A percentile compares a stretch with the other conserved stretches of the same genome.
Evolutionary conservation across 1,140 invertebrate species (phyloP).

Genomic region (Ceratosolen fusciceps): DNA sequence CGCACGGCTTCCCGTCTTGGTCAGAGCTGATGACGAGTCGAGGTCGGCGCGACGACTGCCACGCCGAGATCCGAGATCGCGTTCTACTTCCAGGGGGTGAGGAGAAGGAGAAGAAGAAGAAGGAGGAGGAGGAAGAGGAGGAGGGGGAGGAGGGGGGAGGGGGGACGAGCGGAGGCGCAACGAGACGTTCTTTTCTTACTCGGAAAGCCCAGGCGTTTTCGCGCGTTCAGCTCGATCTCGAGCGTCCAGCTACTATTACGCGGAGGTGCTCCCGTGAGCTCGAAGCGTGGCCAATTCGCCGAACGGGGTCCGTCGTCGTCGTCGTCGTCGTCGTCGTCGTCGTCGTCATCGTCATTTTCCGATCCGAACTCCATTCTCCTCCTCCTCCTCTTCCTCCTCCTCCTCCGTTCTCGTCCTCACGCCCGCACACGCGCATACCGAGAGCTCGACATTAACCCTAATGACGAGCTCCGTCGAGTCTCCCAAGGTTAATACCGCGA

Average conservation of each 20-base stretch:
- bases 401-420: too few relatives aligned
- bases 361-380: too few relatives aligned
- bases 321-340: not conserved
- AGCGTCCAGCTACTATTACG: not conserved
- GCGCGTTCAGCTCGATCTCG: slow-evolving; percentile 10
- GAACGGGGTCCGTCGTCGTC: not conserved
- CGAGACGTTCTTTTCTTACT: slow-evolving; percentile 6
- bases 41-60: not conserved
- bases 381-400: too few relatives aligned
- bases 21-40: not conserved
- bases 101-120: too few relatives aligned
- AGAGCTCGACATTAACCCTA: too few relatives aligned
- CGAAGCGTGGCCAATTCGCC: not conserved
- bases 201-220: not conserved
- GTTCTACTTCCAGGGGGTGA: not conserved
- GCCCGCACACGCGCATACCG: too few relatives aligned
- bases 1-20: not conserved
- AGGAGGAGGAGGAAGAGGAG: too few relatives aligned
- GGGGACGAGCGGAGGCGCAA: not conserved
- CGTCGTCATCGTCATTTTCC: too few relatives aligned
- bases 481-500: not conserved
- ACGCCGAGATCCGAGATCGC: not conserved
- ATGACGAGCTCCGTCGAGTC: not conserved
- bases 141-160: not conserved
- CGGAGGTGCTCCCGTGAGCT: not conserved